These are phyloP conservation scores for Platyrinchus mystaceus DNA, from an alignment of 2,797 vertebrate genomes.

Conservation along the genomic window DNA sequence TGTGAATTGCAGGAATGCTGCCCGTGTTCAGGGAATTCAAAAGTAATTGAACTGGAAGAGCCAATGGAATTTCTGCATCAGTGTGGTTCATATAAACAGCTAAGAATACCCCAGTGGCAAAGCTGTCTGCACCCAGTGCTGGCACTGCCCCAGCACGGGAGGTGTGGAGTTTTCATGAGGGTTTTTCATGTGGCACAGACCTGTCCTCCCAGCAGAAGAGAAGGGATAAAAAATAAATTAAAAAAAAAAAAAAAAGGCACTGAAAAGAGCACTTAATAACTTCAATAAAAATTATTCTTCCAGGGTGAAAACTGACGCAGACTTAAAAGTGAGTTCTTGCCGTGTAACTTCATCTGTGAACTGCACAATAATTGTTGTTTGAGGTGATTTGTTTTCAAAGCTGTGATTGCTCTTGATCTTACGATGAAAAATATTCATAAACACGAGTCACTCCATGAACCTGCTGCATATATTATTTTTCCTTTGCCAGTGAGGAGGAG, in stretches of 20 bases:
- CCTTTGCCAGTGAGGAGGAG: background rate
- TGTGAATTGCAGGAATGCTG: background rate
- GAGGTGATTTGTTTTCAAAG: background rate
- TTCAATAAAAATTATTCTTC: background rate
- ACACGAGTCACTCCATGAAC: background rate
- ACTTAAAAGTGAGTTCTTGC: background rate
- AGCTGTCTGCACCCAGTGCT: background rate
- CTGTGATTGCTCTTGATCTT: background rate
- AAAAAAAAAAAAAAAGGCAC: background rate
- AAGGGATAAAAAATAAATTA: background rate
- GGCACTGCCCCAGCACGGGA: background rate
- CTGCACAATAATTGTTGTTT: background rate
- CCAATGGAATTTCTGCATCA: slow-evolving; percentile 38
- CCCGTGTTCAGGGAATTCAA: background rate
- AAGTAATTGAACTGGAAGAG: slow-evolving; percentile 49
- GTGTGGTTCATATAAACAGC: background rate
- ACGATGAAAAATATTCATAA: background rate
- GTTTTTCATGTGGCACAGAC: background rate
- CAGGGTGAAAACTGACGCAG: background rate
- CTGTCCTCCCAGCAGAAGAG: background rate
- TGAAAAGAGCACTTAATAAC: background rate
- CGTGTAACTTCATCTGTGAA: background rate
- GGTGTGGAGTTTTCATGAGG: background rate
- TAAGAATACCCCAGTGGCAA: background rate
- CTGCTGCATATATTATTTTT: background rate